Base-by-base conservation (phyloP, 2,888 invertebrate genomes). In the Epicampocera succincta region DNA sequence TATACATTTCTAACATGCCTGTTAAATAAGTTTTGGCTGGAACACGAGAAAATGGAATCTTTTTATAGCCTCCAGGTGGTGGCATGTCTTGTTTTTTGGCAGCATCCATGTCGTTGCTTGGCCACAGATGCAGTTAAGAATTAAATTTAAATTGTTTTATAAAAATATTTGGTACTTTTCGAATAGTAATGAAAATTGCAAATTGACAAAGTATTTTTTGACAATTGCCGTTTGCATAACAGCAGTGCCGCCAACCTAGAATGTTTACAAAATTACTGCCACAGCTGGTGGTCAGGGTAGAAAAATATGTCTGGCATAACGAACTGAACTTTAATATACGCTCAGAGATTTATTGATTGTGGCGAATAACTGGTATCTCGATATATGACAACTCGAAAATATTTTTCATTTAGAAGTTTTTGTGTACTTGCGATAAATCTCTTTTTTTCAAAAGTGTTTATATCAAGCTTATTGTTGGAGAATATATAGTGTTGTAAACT, bases 51-150 rank as follows among this genome's bases (percentile, higher is more conserved):
- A 91, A 95, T 58, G 93, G 93, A 84, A 98, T 95, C 19, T 95
- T 93, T 84, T 93, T 93, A 90, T 98, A 99, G 85, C 99, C 99
- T 88, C 98, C 98, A 72, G 93, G 91, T 83, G 99, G 99, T 88
- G 99, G 98, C 93, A 99, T 93, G 92, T 99, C 99, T 92, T 99
- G 99, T 88, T 91, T 92, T 86, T 90, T 92, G 54, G 91, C 85
- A 73, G 91, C 85, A 75, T 87, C 83, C 83, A 91, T 86, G 68
- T 33, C 11, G 50, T 13, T 12, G 13, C 50, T 42, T 25, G 9
- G 19, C 13, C 25, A 12, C 17, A 6, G 1, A 9, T 8, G 8
- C 6, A 6, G 33, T 33, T 9, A 33, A 11, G 21, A 40, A 44
- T 25, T 58, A 48, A 40, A 25, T 66, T 38, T 38, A 65, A 29